Base-by-base conservation (phyloP, 2,113 vertebrate species). In the Burhinus oedicnemus region DNA sequence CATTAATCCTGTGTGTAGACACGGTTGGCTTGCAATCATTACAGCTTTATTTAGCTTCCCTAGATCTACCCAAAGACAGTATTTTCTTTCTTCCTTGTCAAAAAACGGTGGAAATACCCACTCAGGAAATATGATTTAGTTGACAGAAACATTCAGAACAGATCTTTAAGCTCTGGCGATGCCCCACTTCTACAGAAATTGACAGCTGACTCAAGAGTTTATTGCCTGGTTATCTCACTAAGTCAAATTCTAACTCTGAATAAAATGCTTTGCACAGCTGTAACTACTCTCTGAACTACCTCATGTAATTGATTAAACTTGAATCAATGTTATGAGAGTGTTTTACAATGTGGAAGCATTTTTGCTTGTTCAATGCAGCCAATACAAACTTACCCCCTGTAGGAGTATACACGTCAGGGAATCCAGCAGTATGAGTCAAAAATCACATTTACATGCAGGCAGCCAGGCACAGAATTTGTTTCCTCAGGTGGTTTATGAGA, bases 171-270 rank as follows among this genome's bases (percentile, higher is more conserved):
- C 29, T 68, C 84, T 93, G 58, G 6, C 2, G 27, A 54, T 70
- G 70, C 22, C 62, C 88, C 75, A 77, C 76, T 83, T 72, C 84
- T 83, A 44, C 36, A 69, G 66, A 69, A 87, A 88, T 42, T 91
- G 92, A 90, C 87, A 86, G 81, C 61, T 87, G 70, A 79, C 57
- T 91, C 61, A 30, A 30, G 61, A 72, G 32, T 94, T 95, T 90
- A 91, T 93, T 91, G 92, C 88, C 82, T 88, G 70, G 40, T 90
- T 95, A 94, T 91, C 84, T 65, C 49, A 72, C 21, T 7, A 85
- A 84, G 70, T 90, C 58, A 80, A 65, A 96, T 69, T 57, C 87
- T 79, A 79, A 52, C 77, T 30, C 89, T 45, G 75, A 93, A 25
- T 83, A 87, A 93, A 93, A 91, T 1, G 36, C 32, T 85, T 91